A percentile compares a stretch with the other conserved stretches of the same genome.
Conservation (phyloP, 2,797 vertebrate species). For the Mastacembelus armatus region DNA sequence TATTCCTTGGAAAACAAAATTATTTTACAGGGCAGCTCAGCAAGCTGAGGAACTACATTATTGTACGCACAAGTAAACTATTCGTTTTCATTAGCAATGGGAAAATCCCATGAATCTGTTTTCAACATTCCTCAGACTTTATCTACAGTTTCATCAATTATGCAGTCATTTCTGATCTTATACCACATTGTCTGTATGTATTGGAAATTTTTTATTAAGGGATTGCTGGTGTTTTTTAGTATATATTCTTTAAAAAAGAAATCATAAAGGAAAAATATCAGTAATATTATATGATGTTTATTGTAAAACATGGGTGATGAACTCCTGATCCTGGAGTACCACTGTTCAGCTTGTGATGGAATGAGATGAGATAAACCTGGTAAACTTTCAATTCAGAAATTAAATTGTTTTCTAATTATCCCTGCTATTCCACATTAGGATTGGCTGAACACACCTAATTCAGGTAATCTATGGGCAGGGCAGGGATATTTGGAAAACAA, state of each 20-base stretch:
- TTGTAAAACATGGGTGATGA: too few relatives aligned
- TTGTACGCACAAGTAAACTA: slow-evolving; percentile 1
- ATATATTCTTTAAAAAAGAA: too few relatives aligned
- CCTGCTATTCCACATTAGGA: too few relatives aligned
- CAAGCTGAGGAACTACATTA: slow-evolving; percentile 29
- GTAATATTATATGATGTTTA: slow-evolving; percentile 5
- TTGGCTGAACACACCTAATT: too few relatives aligned
- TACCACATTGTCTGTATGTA: background rate
- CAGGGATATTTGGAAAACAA: too few relatives aligned
- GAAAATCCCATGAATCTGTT: slow-evolving; percentile 12
- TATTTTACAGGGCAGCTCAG: slow-evolving; percentile 10
- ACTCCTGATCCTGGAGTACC: too few relatives aligned
- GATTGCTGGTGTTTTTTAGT: background rate
- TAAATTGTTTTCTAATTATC: too few relatives aligned
- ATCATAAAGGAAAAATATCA: background rate
- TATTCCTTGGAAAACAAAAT: background rate
- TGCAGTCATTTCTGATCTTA: background rate
- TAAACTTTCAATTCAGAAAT: too few relatives aligned
- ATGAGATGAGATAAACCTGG: too few relatives aligned
- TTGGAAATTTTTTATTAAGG: background rate
- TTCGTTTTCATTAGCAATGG: slow-evolving; percentile 18
- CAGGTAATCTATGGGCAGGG: too few relatives aligned
- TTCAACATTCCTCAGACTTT: background rate
- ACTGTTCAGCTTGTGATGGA: too few relatives aligned
- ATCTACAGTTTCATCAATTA: background rate